A percentile compares a stretch with the other conserved stretches of the same genome.
These are phyloP conservation scores for Oscheius sp. DNA, from an alignment of 2,888 invertebrate species.

Conservation along the genomic window DNA sequence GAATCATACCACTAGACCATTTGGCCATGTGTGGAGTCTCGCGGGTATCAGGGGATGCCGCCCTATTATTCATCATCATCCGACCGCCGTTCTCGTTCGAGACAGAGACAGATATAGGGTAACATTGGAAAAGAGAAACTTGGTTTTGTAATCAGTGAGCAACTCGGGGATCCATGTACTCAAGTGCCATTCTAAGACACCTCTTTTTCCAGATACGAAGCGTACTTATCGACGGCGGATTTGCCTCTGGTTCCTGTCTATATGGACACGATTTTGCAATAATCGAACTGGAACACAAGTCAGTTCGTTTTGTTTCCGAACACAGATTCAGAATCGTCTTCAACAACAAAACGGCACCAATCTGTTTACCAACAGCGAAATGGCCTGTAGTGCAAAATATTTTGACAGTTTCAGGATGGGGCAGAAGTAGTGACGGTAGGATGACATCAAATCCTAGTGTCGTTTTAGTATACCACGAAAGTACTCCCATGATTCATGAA, in stretches of 20 bases:
- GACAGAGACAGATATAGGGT: too few species aligned
- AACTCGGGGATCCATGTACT: too few species aligned
- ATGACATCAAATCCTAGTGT: neutral
- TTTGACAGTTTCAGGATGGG: constrained; percentile 69
- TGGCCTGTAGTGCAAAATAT: constrained; percentile 41
- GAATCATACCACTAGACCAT: constrained; percentile 41
- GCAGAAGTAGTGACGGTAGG: constrained; percentile 58
- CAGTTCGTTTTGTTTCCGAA: neutral
- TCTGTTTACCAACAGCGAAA: constrained; percentile 63
- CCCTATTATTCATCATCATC: too few species aligned
- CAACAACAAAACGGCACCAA: constrained; percentile 57
- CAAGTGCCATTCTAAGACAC: neutral
- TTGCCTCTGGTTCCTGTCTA: constrained; percentile 57
- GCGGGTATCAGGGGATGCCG: too few species aligned
- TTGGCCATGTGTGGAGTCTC: neutral
- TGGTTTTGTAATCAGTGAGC: too few species aligned
- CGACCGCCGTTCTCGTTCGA: too few species aligned
- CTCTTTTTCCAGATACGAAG: constrained; percentile 55
- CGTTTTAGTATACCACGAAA: constrained; percentile 60
- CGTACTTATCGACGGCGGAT: constrained; percentile 64
- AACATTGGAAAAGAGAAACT: too few species aligned
- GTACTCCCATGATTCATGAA: constrained; percentile 66
- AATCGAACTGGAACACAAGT: constrained; percentile 64
- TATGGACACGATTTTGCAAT: constrained; percentile 72
- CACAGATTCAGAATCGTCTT: constrained; percentile 55